phyloP scores from a whole-genome alignment of 2,113 vertebrate genomes.

The Sebastes schlegelii region DNA sequence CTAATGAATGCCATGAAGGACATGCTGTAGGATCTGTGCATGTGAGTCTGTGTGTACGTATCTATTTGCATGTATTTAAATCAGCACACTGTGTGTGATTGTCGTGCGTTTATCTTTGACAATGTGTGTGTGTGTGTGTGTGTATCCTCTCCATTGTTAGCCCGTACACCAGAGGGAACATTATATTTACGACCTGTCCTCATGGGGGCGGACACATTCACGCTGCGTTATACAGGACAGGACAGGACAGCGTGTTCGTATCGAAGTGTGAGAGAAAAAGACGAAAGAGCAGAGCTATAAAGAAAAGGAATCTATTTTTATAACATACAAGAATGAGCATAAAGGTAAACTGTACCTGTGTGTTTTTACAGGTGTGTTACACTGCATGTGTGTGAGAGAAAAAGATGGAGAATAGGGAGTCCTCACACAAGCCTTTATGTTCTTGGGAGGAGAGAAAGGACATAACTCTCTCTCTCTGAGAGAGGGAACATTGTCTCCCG shows the following conservation, averaged over 20 bases:
- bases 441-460: slow-evolving; percentile 31
- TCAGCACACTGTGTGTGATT: background rate
- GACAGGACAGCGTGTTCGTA: slow-evolving; percentile 2
- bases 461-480: slow-evolving; percentile 22
- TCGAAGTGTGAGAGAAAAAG: background rate
- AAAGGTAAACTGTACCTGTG: background rate
- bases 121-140: background rate
- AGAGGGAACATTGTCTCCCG: slow-evolving; percentile 48
- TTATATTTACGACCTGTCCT: slow-evolving; percentile 34
- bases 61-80: background rate
- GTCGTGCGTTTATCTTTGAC: background rate
- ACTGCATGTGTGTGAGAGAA: background rate
- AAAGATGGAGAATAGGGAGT: background rate
- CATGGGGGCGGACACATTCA: slow-evolving; percentile 10
- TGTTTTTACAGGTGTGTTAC: background rate
- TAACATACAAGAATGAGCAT: background rate
- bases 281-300: background rate
- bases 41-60: background rate
- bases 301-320: background rate
- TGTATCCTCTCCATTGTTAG: slow-evolving; percentile 2
- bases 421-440: background rate
- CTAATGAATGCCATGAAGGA: slow-evolving; percentile 43
- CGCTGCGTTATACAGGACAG: slow-evolving; percentile 4
- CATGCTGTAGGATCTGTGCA: background rate
- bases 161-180: background rate